Base-by-base conservation (phyloP, 2,888 invertebrate species). In the Caenorhabditis sinica region DNA sequence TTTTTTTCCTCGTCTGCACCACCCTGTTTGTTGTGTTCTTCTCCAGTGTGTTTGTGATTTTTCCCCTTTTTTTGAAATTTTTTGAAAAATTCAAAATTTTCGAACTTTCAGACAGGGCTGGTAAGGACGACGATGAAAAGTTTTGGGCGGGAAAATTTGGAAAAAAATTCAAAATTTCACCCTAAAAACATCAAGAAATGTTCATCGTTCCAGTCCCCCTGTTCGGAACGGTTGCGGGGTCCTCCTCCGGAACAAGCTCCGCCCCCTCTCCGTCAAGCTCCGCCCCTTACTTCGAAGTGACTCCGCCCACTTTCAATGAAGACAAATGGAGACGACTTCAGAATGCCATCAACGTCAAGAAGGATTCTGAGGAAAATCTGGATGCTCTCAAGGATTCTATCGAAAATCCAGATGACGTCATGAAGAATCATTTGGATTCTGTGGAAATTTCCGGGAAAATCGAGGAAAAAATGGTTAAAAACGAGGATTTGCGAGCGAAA, bases 181-280 rank as follows among this genome's bases (percentile, higher is more conserved):
- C 23, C 28, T 23, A 25, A 25, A 25, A 11, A 23, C 13, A 11
- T 2, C 53, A 15, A 11, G 25, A 56, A 15, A 23, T 58, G 33
- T 13, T 33, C 33, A 30, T 60, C 33, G 56, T 23, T 28, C n/a
- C 60, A 60, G 60, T n/a, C n/a, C n/a, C 60, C 60, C 51, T 68
- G 56, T 56, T 75, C 65, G 56, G 56, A 28, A 76, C 68, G 75
- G 71, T 56, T 13, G 28, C 65, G 17, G 53, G 63, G 4, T 36
- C 33, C 33, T 4, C 33, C 11, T 11, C 13, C 2, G 40, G 40
- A 6, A 11, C 40, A n/a, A n/a, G 49, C 25, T 33, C 58, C 45
- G 43, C 30, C 28, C 17, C 20, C 45, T 28, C 45, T 4, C 9
- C 17, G 4, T 33, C 40, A n/a, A n/a, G 49, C 25, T 17, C 45